Evolutionary conservation across 2,888 invertebrate genomes (phyloP).

Genomic region (Malthinus flaveolus): DNA sequence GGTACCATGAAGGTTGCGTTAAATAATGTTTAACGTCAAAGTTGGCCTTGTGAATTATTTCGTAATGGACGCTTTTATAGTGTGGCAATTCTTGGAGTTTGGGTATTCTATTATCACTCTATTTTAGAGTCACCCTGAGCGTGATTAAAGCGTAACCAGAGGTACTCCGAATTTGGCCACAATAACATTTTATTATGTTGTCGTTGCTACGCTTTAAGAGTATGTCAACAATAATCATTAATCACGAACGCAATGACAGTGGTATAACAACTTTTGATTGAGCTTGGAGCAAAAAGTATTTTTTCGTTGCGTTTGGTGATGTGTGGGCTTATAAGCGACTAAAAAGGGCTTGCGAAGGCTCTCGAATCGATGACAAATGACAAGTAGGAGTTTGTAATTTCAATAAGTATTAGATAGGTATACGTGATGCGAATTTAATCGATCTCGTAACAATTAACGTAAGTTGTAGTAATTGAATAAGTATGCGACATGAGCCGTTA

Average conservation of each 20-base stretch:
- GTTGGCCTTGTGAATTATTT: conserved; percentile 7
- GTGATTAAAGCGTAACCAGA: conserved; percentile 16
- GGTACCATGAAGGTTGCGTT: conserved; percentile 6
- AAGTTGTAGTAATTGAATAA: conserved; percentile 19
- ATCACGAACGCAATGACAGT: no score
- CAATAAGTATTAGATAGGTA: background rate
- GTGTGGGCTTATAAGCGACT: no score
- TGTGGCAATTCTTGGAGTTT: background rate
- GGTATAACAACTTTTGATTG: no score
- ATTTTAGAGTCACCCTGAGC: conserved; percentile 9
- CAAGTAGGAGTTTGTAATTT: background rate
- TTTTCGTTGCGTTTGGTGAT: no score
- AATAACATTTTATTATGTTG: background rate
- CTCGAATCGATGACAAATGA: background rate
- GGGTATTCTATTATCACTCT: conserved; percentile 1
- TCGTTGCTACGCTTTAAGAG: background rate
- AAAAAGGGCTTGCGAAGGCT: no score
- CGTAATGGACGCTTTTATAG: background rate
- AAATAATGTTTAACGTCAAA: background rate
- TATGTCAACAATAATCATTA: no score
- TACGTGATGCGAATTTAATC: background rate
- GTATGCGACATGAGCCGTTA: conserved; percentile 21
- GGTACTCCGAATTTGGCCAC: conserved; percentile 6
- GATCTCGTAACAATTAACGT: no score
- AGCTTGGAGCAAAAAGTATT: no score